Evolutionary conservation across 2,888 invertebrate species (phyloP), one percentile per base, ranked within the genome.

Genomic region (Tribolium freemani): DNA sequence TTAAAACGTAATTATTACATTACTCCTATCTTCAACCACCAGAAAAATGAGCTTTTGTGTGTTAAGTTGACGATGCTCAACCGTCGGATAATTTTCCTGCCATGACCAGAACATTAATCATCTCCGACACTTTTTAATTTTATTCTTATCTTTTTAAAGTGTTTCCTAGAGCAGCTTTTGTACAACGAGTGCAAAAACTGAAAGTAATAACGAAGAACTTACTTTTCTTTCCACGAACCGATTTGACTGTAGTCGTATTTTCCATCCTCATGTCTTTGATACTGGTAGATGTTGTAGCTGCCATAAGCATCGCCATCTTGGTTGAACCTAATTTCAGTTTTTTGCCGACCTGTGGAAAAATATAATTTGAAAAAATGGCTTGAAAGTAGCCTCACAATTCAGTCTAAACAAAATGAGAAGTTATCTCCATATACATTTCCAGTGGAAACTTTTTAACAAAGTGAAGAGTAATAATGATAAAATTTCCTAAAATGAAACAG

Each of bases 271-370:
- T 86, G 86, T 72, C 86, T 86, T 83, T 91, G 91, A 84, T 90
- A 91, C 81, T 93, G 93, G 83, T 90, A 93, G 76, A 93, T 90
- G 80, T 90, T 91, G 84, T 93, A 93, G 77, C 90, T 90, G 6
- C 91, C 91, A 72, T 89, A 89, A 21, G 92, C 91, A 82, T 93
- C 93, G 0, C 93, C 92, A 77, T 91, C 90, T 45, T 87, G 84
- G 83, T 93, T 92, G 84, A 93, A 92, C 78, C 78, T 80, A 54
- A 85, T 83, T 76, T 84, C 83, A 1, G 85, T 85, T 31, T 82
- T 80, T 78, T 86, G 86, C 26, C 83, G 84, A 30, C 86, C 86
- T 84, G 68, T 26, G 57, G 16, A 69, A 63, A 51, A 57, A 38
- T 20, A 9, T 57, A 13, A 57, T 38, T 44, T 20, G 58, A 38